Conservation (phyloP, 2,113 vertebrate genomes). For the Erythrocercus mccallii region DNA sequence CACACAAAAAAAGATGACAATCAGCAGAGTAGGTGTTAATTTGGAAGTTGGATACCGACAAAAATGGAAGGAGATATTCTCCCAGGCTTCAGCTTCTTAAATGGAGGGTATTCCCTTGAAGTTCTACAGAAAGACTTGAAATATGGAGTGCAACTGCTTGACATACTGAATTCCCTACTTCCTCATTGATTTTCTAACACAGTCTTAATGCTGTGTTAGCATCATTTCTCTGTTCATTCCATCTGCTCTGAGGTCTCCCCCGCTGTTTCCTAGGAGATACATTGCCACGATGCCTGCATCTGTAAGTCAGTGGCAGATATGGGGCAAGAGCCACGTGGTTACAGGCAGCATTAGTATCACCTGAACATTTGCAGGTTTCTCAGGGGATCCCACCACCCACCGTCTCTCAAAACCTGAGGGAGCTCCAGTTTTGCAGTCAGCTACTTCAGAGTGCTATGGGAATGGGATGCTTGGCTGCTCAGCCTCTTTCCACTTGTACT, state of each 20-base stretch:
- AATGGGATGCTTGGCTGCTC: not conserved
- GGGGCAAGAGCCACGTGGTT: constrained; percentile 1
- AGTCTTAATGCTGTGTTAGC: constrained; percentile 51
- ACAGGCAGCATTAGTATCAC: constrained; percentile 1
- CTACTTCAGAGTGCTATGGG: not conserved
- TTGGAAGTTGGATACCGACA: not conserved
- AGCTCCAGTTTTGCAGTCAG: not conserved
- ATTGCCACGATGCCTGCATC: not conserved
- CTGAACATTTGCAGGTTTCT: constrained; percentile 1
- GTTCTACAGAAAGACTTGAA: not conserved
- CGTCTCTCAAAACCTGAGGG: not conserved
- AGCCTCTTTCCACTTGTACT: not conserved
- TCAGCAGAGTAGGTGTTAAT: not conserved
- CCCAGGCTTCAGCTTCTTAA: not conserved
- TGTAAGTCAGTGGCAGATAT: constrained; percentile 38
- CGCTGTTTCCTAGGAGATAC: constrained; percentile 54
- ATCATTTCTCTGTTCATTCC: constrained; percentile 30
- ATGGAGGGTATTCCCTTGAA: not conserved
- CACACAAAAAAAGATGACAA: too few relatives aligned
- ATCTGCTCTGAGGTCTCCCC: constrained; percentile 49
- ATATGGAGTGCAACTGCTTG: not conserved
- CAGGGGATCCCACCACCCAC: not conserved
- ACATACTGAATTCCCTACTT: constrained; percentile 4
- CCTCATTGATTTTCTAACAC: constrained; percentile 45
- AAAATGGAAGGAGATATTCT: not conserved